A percentile compares a stretch with the other conserved stretches of the same genome.
Conservation (phyloP, 2,113 vertebrate species). For the Cheirogaleus medius region DNA sequence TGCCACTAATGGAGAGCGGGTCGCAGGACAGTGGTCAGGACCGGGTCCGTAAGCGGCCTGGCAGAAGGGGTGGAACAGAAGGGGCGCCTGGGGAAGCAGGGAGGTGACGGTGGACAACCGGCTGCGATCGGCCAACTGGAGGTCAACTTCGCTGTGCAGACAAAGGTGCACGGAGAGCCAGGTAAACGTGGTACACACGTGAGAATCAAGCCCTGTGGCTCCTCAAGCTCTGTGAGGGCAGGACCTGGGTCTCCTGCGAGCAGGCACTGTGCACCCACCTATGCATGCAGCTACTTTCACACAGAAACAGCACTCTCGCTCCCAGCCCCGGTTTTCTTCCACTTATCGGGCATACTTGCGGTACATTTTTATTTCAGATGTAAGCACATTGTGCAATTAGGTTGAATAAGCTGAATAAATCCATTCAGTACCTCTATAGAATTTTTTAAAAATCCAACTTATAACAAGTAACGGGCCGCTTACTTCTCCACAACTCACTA, state of each 20-base stretch:
- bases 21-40: neutral
- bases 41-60: neutral
- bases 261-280: neutral
- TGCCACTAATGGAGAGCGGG: neutral
- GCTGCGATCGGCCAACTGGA: neutral
- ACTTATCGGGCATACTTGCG: neutral
- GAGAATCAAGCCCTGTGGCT: neutral
- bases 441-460: constrained; percentile 58
- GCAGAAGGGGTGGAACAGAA: neutral
- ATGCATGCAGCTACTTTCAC: neutral
- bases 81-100: neutral
- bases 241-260: neutral
- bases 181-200: neutral
- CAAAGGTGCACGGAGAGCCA: neutral
- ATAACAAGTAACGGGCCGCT: constrained; percentile 34
- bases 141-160: neutral
- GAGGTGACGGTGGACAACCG: no score
- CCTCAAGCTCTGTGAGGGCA: neutral
- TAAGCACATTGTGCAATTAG: constrained; percentile 27
- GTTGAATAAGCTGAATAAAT: constrained; percentile 65
- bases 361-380: neutral
- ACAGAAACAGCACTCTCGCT: neutral
- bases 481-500: neutral
- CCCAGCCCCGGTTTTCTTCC: neutral
- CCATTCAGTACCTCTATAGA: constrained; percentile 53